Base-by-base conservation (phyloP, 2,888 invertebrate species). In the Ormyrus nitidulus region DNA sequence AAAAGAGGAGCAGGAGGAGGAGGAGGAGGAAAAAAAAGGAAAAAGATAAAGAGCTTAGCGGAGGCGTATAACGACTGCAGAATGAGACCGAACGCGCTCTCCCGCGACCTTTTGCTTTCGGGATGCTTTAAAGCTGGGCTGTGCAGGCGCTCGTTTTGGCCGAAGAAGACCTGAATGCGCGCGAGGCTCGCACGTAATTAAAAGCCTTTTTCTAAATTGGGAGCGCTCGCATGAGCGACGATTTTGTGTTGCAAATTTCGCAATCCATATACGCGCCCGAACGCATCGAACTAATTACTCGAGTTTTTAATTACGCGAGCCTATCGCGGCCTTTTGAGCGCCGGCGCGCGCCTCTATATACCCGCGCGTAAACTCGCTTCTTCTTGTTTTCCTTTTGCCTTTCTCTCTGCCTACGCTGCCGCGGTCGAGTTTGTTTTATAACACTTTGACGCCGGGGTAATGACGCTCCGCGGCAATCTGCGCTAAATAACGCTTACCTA, bases 41-140 rank as follows among this genome's bases (percentile, higher is more conserved):
- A 64, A 77, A 68, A 8, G 68, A 79, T 79, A 79, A 79, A 74
- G 62, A 58, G 73, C 79, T 79, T 69, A 68, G 51, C 51, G 34
- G 62, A 13, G 10, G 44, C n/a, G 19, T 19, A 65, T 58, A 71
- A 77, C 65, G 77, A 66, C 65, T 13, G 46, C 64, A 44, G 71
- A 71, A 77, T 65, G 71, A 64, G 62, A 65, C 44, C 73, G 79
- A 78, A 71, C 71, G 65, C 34, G 53, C 58, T 13, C 34, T 34
- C 10, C 49, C 11, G 46, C 13, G 71, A 71, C 53, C 77, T 59
- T 72, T 77, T 72, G 65, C 69, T 59, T 61, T 56, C 13, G 51
- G 34, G 51, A n/a, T n/a, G 53, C 72, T 62, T 62, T 54, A 48
- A 5, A 34, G 49, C 70, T 48, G 11, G n/a, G 44, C 53, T 6